Evolutionary conservation across 2,888 invertebrate species (phyloP).

Genomic region (Quadroppia sp.): DNA sequence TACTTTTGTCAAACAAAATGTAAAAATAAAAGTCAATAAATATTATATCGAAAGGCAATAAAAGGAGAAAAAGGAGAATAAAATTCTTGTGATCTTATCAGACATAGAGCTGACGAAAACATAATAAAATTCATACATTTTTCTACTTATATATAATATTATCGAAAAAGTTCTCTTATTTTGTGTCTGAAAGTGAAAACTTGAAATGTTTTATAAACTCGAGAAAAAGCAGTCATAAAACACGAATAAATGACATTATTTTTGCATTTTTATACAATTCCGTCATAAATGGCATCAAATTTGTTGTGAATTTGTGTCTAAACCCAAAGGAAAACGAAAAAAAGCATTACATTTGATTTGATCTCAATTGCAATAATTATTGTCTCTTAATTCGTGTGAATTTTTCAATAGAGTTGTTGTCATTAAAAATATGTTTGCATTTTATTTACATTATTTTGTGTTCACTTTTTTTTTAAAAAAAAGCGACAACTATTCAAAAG

Average conservation of each 20-base stretch:
- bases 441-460: neutral
- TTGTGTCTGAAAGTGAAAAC: too few relatives aligned
- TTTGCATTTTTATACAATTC: neutral
- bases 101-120: neutral
- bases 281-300: neutral
- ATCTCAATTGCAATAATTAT: neutral
- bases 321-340: neutral
- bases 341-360: neutral
- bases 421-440: constrained; percentile 2
- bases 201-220: too few relatives aligned
- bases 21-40: neutral
- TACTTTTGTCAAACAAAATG: neutral
- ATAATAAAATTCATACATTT: neutral
- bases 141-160: neutral
- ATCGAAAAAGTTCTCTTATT: too few relatives aligned
- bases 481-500: neutral
- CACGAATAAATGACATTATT: neutral
- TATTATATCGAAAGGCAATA: neutral
- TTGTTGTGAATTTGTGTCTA: neutral
- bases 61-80: neutral
- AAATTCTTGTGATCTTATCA: neutral
- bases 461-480: neutral
- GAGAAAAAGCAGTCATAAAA: neutral
- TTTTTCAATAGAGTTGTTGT: neutral
- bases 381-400: neutral